Base-by-base conservation (phyloP, 2,888 invertebrate species). In the Choristoneura rosaceana region DNA sequence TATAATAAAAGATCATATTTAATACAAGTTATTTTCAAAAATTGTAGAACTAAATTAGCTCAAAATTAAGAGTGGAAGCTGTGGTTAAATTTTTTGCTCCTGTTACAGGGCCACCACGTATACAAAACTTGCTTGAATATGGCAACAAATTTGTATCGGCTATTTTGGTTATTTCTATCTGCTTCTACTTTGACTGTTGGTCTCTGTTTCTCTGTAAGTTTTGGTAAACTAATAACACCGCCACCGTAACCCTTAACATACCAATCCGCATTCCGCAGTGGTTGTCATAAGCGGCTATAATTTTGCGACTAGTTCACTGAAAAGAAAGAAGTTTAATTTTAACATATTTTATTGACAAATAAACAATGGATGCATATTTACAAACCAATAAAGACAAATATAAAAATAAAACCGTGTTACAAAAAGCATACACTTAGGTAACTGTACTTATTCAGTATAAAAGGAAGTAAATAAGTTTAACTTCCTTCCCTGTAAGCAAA, bases 301-400 rank as follows among this genome's bases (percentile, higher is more conserved):
- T 59, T 70, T 70, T 64, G 70, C 55, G 64, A 25, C n/a, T 58
- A 70, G 38, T 12, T 65, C 63, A 60, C 70, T 59, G 64, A 64
- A 70, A 70, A 50, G 10, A 70, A 65, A 70, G 41, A 50, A 33
- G n/a, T 45, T 58, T 17, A 7, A 50, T 70, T 65, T 14, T n/a
- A 43, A 65, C 25, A 50, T 59, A 45, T 70, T 70, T 70, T 70
- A 70, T 70, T 70, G 60, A 65, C 33, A 70, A 59, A 64, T 59
- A 47, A 25, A 59, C 47, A 41, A 50, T 65, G 70, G 47, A 70
- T 61, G 62, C 25, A 33, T 62, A 55, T 43, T 55, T 45, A 55
- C 55, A 64, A 64, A 58, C 25, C 38, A 66, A 58, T 25, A 41
- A 66, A 59, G 59, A 55, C 55, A 55, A 55, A 55, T 25, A 55